Evolutionary conservation across 1,140 invertebrate species (phyloP), one percentile per base, ranked within the genome.

Genomic region (Orchesella cincta): DNA sequence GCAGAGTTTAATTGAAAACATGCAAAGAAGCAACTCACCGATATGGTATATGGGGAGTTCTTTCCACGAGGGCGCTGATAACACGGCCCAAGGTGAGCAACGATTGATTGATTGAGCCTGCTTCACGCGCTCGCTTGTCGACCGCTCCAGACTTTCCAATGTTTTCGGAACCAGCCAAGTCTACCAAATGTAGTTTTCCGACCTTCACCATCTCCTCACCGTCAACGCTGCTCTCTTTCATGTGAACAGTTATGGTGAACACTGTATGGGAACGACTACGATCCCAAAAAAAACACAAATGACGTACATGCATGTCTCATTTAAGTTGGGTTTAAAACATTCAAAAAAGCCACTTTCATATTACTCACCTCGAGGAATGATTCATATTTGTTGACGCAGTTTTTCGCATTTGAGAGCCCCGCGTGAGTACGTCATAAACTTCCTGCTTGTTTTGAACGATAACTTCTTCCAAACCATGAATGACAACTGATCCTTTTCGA

Each of bases 111-210:
- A 99, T 98, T 83, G 93, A 98, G 0, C 95, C 94, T 46, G 96
- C 96, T 89, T 99, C 97, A 64, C 95, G 85, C 0, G 95, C 96
- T 79, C 94, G 84, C 80, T 93, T 93, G 83, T 98, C 96, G 75
- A 93, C 90, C 1, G 94, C 94, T 20, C 97, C 97, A 1, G 96
- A 97, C 81, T 96, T 90, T 26, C 93, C 93, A 79, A 98, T 94
- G 86, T 98, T 98, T 86, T 99, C 97, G 83, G 94, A 97, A 0
- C 97, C 97, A 1, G 97, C 97, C 83, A 99, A 88, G 88, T 99
- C 97, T 0, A 97, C 96, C 74, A 98, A 87, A 88, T 98, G 96
- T 28, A 98, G 88, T 86, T 99, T 98, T n/a, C 97, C 96, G 64
- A 92, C 95, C 87, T 97, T 97, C 0, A 98, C 85, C 57, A 98